Evolutionary conservation across 2,113 vertebrate species (phyloP).

Genomic region (Psilopogon haemacephalus): DNA sequence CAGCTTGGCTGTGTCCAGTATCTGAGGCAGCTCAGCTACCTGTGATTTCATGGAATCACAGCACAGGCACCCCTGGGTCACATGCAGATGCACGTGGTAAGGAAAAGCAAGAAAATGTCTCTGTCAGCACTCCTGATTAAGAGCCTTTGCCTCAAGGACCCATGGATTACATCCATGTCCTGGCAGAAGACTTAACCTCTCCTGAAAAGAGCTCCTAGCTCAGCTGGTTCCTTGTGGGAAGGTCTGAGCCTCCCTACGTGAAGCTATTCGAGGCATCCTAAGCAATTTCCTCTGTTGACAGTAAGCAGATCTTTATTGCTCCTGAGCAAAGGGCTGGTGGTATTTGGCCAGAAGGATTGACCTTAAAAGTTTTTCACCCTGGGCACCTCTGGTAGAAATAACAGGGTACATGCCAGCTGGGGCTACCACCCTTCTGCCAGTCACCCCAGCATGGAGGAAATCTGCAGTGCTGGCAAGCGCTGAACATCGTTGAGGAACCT

Average conservation of each 20-base stretch:
- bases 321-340: background rate
- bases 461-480: background rate
- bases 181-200: background rate
- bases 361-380: background rate
- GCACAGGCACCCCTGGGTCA: background rate
- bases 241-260: background rate
- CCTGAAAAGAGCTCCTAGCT: background rate
- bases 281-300: background rate
- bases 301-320: background rate
- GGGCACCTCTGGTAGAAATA: background rate
- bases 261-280: background rate
- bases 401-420: background rate
- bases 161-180: background rate
- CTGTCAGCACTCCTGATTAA: accelerated
- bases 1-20: background rate
- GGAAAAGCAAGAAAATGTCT: background rate
- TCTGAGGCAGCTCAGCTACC: background rate
- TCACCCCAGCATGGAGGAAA: accelerated
- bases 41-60: background rate
- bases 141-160: background rate
- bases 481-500: accelerated
- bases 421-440: background rate
- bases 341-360: background rate
- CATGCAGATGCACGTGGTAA: background rate
- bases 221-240: background rate